Conservation (phyloP, 2,888 invertebrate genomes). For the Pantelozetes paolii region DNA sequence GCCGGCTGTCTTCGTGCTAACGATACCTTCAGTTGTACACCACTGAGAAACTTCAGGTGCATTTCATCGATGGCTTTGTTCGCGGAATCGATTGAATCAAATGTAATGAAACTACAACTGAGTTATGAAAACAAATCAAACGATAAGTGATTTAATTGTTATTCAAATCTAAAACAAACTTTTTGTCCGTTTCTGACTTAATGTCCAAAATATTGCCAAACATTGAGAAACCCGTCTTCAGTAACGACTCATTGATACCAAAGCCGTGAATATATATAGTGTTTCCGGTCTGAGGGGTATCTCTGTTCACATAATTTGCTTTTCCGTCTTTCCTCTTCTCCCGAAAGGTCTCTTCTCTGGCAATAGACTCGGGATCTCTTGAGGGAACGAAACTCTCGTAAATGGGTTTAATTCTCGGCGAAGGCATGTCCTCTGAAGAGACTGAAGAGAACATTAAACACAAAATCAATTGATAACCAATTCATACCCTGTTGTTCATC, state of each 20-base stretch:
- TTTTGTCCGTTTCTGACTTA: slow-evolving; percentile 76
- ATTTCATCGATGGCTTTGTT: no score
- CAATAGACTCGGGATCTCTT: slow-evolving; percentile 54
- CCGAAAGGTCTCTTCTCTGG: slow-evolving; percentile 54
- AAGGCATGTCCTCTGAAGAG: neutral
- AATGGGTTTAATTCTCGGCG: slow-evolving; percentile 52
- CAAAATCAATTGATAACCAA: neutral
- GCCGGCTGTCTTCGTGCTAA: no score
- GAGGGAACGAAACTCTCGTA: slow-evolving; percentile 72
- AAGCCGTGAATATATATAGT: slow-evolving; percentile 76
- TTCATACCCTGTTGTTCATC: slow-evolving; percentile 58
- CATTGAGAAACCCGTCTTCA: slow-evolving; percentile 68
- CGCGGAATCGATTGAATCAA: no score
- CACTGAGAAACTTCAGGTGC: no score
- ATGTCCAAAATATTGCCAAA: slow-evolving; percentile 73
- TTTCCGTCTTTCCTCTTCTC: slow-evolving; percentile 41
- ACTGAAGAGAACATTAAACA: neutral
- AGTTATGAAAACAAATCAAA: no score
- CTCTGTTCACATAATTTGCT: slow-evolving; percentile 43
- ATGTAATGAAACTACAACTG: no score
- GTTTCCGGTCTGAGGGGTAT: slow-evolving; percentile 68
- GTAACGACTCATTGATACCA: slow-evolving; percentile 71
- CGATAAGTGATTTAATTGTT: no score
- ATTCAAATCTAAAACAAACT: no score
- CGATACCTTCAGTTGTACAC: no score